Percentiles rank a stretch among this genome's conserved stretches.
These are phyloP conservation scores for Romanogobio albipinnatus DNA, from an alignment of 2,113 vertebrate genomes.

Conservation along the genomic window DNA sequence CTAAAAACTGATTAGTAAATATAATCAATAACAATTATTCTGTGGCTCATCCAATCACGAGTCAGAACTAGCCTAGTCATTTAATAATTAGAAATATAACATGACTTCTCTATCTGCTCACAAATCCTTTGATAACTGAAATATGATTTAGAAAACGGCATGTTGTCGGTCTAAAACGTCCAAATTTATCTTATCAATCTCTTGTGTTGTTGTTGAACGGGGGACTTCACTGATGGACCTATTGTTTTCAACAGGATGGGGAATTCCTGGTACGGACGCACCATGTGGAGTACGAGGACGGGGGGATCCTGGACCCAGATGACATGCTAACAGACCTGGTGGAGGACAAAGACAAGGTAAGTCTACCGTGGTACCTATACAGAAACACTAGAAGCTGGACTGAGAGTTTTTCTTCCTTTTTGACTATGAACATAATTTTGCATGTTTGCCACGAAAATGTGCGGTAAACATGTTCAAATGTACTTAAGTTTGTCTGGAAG, in stretches of 20 bases:
- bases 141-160: not conserved
- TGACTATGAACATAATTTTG: not conserved
- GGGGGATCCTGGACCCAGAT: slow-evolving; percentile 93
- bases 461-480: not conserved
- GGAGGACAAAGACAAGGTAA: slow-evolving; percentile 94
- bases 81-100: not conserved
- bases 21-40: not conserved
- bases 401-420: not conserved
- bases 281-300: slow-evolving; percentile 89
- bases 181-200: not conserved
- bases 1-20: not conserved
- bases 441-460: not conserved
- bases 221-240: slow-evolving; percentile 45
- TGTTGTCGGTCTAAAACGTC: not conserved
- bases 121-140: not conserved
- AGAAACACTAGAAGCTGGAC: not conserved
- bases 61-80: not conserved
- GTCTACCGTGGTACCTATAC: not conserved
- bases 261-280: slow-evolving; percentile 82
- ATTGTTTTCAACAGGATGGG: slow-evolving; percentile 74
- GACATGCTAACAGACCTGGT: slow-evolving; percentile 89
- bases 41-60: not conserved
- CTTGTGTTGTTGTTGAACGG: slow-evolving; percentile 26
- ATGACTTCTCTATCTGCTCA: not conserved
- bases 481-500: not conserved